Conservation (phyloP, 2,797 vertebrate genomes). For the Amblyraja radiata region DNA sequence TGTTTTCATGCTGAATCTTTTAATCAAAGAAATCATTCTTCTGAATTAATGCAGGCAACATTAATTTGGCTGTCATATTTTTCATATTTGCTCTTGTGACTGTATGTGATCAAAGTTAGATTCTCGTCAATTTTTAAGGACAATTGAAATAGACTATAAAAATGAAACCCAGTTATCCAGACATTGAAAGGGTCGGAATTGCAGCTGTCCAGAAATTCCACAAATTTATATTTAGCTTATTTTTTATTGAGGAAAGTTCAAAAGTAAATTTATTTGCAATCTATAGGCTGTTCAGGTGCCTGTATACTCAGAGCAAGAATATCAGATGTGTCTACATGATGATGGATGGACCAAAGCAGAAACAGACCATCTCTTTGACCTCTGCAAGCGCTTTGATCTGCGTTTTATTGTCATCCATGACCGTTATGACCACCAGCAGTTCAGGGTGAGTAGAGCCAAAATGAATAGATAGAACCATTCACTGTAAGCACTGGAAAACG, state of each 20-base stretch:
- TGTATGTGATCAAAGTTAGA: background rate
- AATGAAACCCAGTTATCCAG: background rate
- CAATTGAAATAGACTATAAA: background rate
- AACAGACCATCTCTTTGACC: conserved; percentile 94
- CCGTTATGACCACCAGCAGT: conserved; percentile 95
- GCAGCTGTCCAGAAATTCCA: background rate
- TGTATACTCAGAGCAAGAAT: conserved; percentile 94
- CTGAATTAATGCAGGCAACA: background rate
- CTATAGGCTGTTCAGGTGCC: conserved; percentile 88
- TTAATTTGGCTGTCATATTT: no score
- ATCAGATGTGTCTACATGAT: conserved; percentile 92
- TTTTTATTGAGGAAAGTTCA: background rate
- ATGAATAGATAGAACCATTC: conserved; percentile 1
- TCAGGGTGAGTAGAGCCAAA: conserved; percentile 70
- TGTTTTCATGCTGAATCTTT: no score
- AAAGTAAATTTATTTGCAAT: background rate
- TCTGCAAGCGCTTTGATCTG: conserved; percentile 93
- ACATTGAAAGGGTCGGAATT: background rate
- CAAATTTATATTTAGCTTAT: background rate
- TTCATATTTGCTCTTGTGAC: no score
- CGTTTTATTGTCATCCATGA: conserved; percentile 92
- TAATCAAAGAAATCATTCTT: no score
- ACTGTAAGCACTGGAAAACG: background rate
- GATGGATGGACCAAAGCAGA: conserved; percentile 97
- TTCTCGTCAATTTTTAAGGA: background rate